Conservation (phyloP, 2,888 invertebrate species). For the Dicyrtomina minuta region DNA sequence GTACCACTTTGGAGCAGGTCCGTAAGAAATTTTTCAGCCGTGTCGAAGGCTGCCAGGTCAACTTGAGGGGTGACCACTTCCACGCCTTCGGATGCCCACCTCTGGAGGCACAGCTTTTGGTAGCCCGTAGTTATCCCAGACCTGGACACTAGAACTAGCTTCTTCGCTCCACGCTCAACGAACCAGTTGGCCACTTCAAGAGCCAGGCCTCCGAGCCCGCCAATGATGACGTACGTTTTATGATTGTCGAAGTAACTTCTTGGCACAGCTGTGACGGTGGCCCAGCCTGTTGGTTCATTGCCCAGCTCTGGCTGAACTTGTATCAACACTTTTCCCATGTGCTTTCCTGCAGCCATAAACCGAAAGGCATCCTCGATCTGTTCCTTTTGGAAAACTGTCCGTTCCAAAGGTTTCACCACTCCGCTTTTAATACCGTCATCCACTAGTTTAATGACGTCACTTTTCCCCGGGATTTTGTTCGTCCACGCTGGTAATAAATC, state of each 20-base stretch:
- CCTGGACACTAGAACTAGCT: no score
- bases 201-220: no score
- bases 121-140: no score
- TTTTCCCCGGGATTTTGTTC: no score
- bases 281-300: slow-evolving; percentile 54
- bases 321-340: no score
- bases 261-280: slow-evolving; percentile 57
- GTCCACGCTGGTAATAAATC: slow-evolving; percentile 58
- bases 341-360: slow-evolving; percentile 70
- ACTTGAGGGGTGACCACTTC: no score
- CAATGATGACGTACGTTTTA: slow-evolving; percentile 60
- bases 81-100: no score
- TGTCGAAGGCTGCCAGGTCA: slow-evolving; percentile 15
- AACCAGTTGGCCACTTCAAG: slow-evolving; percentile 34
- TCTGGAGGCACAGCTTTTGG: no score
- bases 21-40: slow-evolving; percentile 16
- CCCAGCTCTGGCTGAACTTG: slow-evolving; percentile 58
- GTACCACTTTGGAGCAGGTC: slow-evolving; percentile 65
- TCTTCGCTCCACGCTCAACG: slow-evolving; percentile 30
- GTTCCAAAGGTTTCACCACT: slow-evolving; percentile 68
- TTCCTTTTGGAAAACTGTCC: slow-evolving; percentile 65
- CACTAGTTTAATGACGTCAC: slow-evolving; percentile 62
- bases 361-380: slow-evolving; percentile 72
- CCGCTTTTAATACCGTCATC: slow-evolving; percentile 67
- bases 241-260: slow-evolving; percentile 62